Percentiles rank a stretch among this genome's conserved stretches.
These are phyloP conservation scores for Proteles cristata DNA, from an alignment of 2,113 vertebrate species.

Conservation along the genomic window DNA sequence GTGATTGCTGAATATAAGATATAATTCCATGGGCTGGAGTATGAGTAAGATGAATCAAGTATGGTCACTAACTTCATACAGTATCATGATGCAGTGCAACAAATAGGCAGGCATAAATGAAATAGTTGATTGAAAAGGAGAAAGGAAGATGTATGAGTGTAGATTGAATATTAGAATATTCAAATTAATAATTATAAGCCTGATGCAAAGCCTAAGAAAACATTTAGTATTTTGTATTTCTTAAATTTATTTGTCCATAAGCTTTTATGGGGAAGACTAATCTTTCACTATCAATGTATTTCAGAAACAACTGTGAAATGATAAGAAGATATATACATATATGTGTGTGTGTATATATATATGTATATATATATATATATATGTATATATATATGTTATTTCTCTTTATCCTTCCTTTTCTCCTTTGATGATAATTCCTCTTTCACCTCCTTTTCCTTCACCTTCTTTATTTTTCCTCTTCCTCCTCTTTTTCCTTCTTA, in stretches of 20 bases:
- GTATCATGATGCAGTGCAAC: fast-evolving
- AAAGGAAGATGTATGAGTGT: not conserved
- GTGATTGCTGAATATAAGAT: not conserved
- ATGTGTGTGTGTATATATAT: too few species aligned
- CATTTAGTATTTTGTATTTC: not conserved
- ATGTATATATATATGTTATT: not conserved
- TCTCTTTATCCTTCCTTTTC: not conserved
- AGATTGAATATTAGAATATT: not conserved
- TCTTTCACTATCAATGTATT: not conserved
- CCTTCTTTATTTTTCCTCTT: not conserved
- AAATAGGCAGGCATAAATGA: not conserved
- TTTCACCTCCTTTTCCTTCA: not conserved
- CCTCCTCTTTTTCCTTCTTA: not conserved
- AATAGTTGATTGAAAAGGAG: not conserved
- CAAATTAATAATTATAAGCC: not conserved
- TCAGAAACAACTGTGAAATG: not conserved
- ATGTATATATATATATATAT: not conserved
- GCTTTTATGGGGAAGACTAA: not conserved
- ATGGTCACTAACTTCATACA: not conserved
- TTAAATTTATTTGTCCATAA: not conserved
- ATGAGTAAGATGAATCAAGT: not conserved
- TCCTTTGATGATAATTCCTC: not conserved
- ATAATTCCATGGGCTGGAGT: not conserved
- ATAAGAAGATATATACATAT: not conserved
- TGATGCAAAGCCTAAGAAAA: not conserved